These are phyloP conservation scores for Zaprionus ornatus DNA, from an alignment of 1,140 invertebrate species.

Conservation along the genomic window DNA sequence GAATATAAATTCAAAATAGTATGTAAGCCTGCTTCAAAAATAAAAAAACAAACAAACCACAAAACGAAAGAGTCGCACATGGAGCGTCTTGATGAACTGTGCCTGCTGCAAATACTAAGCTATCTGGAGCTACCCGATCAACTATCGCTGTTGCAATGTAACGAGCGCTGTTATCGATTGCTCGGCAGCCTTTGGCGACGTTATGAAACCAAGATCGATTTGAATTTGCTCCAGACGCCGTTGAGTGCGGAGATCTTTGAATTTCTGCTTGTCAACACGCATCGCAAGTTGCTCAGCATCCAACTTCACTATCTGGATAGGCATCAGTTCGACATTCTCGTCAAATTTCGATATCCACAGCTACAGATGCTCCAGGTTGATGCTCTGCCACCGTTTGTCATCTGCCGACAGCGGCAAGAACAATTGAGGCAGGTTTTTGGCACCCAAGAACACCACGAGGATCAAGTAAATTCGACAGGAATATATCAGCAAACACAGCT, in stretches of 20 bases:
- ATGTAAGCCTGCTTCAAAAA: conserved; percentile 8
- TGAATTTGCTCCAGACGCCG: conserved; percentile 56
- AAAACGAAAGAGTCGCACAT: conserved; percentile 22
- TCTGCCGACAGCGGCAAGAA: conserved; percentile 27
- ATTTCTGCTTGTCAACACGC: conserved; percentile 30
- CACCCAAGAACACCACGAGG: not conserved
- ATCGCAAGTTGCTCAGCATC: conserved; percentile 14
- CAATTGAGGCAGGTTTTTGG: conserved; percentile 35
- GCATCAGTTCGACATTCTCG: conserved; percentile 46
- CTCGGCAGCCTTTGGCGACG: conserved; percentile 63
- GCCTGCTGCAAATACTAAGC: conserved; percentile 53
- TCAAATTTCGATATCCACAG: conserved; percentile 49
- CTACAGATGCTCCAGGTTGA: conserved; percentile 58
- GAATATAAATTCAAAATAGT: conserved; percentile 39
- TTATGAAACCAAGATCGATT: conserved; percentile 36
- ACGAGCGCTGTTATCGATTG: conserved; percentile 39
- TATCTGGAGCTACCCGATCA: conserved; percentile 52
- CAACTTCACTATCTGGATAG: conserved; percentile 43
- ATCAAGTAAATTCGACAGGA: not conserved
- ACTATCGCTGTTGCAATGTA: conserved; percentile 55
- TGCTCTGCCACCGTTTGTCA: conserved; percentile 57
- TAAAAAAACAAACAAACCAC: not conserved
- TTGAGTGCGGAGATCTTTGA: conserved; percentile 38
- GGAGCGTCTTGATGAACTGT: conserved; percentile 63
- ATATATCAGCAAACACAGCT: conserved; percentile 15